A percentile compares a stretch with the other conserved stretches of the same genome.
Conservation (phyloP, 2,888 invertebrate genomes). For the Plusia festucae region DNA sequence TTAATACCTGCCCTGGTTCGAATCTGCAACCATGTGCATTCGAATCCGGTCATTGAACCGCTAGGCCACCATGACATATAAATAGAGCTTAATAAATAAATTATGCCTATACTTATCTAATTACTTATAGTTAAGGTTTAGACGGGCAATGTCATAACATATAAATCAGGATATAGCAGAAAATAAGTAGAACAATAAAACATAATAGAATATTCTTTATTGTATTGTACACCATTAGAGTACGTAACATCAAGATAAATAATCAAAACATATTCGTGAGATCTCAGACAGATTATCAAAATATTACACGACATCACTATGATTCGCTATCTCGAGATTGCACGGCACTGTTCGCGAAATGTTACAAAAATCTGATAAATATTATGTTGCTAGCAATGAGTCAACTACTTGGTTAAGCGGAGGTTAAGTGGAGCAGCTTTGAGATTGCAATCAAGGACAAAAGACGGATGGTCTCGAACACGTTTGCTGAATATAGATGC, state of each 20-base stretch:
- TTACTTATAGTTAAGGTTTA: too few relatives aligned
- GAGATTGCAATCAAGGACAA: conserved; percentile 24
- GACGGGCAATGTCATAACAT: too few relatives aligned
- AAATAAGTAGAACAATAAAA: too few relatives aligned
- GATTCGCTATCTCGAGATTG: conserved; percentile 48
- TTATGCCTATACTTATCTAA: too few relatives aligned
- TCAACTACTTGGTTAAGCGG: conserved; percentile 13
- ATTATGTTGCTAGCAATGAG: conserved; percentile 23
- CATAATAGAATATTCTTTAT: too few relatives aligned
- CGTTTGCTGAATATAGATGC: neutral
- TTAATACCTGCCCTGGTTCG: too few relatives aligned
- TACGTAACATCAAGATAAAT: conserved; percentile 23
- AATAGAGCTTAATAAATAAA: too few relatives aligned
- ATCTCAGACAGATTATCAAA: conserved; percentile 24
- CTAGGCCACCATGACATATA: too few relatives aligned
- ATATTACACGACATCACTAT: conserved; percentile 42
- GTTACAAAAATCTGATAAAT: conserved; percentile 51
- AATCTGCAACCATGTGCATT: too few relatives aligned
- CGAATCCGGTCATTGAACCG: too few relatives aligned
- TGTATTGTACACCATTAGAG: too few relatives aligned
- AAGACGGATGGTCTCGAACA: conserved; percentile 19
- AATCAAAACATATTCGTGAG: conserved; percentile 44
- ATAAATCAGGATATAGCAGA: too few relatives aligned
- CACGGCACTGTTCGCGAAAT: conserved; percentile 30
- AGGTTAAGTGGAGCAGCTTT: conserved; percentile 20